Percentiles rank a stretch among this genome's conserved stretches.
These are phyloP conservation scores for Chauna torquata DNA, from an alignment of 2,113 vertebrate species.

Conservation along the genomic window DNA sequence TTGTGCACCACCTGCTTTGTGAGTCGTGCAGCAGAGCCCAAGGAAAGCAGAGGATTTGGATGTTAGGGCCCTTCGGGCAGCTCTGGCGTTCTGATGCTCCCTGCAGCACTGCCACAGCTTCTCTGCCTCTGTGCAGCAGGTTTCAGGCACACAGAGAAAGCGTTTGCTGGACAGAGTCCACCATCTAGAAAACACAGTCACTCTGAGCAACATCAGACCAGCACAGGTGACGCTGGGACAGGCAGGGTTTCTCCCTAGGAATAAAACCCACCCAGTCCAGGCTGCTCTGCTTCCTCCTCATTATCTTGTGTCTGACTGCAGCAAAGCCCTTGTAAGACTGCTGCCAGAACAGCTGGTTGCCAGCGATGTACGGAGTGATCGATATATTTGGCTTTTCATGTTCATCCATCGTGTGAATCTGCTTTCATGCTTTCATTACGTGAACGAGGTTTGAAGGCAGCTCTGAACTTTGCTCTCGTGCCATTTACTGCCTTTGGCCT, in stretches of 20 bases:
- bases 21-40: neutral
- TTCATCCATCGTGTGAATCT: slow-evolving; percentile 1
- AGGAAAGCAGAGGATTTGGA: neutral
- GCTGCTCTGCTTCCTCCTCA: neutral
- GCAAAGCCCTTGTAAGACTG: neutral
- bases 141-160: neutral
- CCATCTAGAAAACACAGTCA: neutral
- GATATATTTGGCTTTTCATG: slow-evolving; percentile 34
- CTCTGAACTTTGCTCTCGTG: neutral
- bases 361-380: neutral
- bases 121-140: slow-evolving; percentile 10
- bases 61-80: neutral
- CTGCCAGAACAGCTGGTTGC: slow-evolving; percentile 47
- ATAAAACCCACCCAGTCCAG: neutral
- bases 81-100: neutral
- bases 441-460: neutral
- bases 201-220: neutral
- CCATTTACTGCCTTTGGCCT: neutral
- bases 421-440: neutral
- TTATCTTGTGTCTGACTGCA: neutral
- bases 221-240: neutral
- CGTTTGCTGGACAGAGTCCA: neutral
- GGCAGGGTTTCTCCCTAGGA: neutral
- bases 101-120: neutral
- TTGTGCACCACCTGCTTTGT: neutral